phyloP scores from a whole-genome alignment of 2,797 vertebrate species.

The Pangasius sanitwongsei region DNA sequence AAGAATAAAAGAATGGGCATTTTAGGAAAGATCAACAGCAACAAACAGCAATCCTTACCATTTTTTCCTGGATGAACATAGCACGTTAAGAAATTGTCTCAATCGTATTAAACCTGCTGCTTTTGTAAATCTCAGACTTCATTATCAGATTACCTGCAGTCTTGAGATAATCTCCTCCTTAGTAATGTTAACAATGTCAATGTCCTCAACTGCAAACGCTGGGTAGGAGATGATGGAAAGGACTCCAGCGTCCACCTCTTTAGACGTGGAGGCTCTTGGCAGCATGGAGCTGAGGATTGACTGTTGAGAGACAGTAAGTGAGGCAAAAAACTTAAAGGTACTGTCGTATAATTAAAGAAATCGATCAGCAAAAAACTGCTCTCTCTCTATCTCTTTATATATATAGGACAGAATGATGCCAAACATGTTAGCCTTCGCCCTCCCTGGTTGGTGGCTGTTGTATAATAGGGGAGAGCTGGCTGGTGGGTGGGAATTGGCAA shows the following conservation, averaged over 20 bases:
- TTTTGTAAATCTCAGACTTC: neutral
- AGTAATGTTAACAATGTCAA: constrained; percentile 83
- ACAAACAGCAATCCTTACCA: neutral
- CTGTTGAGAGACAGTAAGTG: constrained; percentile 64
- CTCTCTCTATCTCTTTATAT: no score
- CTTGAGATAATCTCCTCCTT: constrained; percentile 96
- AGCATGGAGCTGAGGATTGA: constrained; percentile 97
- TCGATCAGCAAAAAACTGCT: neutral
- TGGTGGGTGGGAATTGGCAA: neutral
- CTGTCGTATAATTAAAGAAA: neutral
- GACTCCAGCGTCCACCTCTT: constrained; percentile 94
- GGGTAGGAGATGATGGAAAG: constrained; percentile 95
- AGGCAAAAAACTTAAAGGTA: neutral
- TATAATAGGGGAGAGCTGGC: neutral
- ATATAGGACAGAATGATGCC: neutral
- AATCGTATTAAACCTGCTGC: neutral
- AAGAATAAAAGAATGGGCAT: neutral
- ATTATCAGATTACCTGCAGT: constrained; percentile 81
- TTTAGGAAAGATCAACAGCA: neutral
- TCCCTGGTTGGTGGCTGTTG: neutral
- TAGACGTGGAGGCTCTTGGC: constrained; percentile 94
- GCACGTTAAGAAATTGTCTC: neutral
- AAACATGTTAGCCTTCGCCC: neutral
- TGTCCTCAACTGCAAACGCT: constrained; percentile 93
- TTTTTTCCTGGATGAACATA: neutral